Conservation (phyloP, 1,140 invertebrate species). For the Elysia chlorotica region DNA sequence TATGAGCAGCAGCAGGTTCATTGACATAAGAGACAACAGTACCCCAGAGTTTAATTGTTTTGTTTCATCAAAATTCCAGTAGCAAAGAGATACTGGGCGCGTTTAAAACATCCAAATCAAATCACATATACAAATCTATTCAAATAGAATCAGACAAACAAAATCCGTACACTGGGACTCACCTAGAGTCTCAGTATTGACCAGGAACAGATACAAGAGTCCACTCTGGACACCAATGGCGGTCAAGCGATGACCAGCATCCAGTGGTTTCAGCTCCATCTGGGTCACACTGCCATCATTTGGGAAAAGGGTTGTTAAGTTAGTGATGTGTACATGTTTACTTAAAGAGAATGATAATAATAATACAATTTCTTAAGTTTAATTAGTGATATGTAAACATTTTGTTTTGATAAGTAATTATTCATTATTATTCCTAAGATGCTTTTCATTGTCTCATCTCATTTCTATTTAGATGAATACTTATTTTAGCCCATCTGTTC, state of each 20-base stretch:
- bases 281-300: slow-evolving; percentile 65
- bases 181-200: slow-evolving; percentile 63
- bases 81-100: not conserved
- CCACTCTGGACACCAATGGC: slow-evolving; percentile 73
- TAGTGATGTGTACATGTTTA: not conserved
- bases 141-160: too few species aligned
- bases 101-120: not conserved
- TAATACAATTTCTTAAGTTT: not conserved
- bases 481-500: not conserved
- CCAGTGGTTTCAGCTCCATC: slow-evolving; percentile 62
- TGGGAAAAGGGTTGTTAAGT: not conserved
- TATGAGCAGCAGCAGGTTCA: not conserved
- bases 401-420: not conserved
- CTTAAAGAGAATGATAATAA: not conserved
- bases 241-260: slow-evolving; percentile 63
- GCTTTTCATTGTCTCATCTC: not conserved
- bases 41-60: not conserved
- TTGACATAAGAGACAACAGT: too few species aligned
- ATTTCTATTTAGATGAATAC: not conserved
- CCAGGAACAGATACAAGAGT: slow-evolving; percentile 65
- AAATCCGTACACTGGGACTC: slow-evolving; percentile 38
- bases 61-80: not conserved
- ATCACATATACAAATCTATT: too few species aligned
- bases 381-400: not conserved
- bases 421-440: not conserved